These are phyloP conservation scores for Helobdella robusta DNA, from an alignment of 2,888 invertebrate species.

Conservation along the genomic window DNA sequence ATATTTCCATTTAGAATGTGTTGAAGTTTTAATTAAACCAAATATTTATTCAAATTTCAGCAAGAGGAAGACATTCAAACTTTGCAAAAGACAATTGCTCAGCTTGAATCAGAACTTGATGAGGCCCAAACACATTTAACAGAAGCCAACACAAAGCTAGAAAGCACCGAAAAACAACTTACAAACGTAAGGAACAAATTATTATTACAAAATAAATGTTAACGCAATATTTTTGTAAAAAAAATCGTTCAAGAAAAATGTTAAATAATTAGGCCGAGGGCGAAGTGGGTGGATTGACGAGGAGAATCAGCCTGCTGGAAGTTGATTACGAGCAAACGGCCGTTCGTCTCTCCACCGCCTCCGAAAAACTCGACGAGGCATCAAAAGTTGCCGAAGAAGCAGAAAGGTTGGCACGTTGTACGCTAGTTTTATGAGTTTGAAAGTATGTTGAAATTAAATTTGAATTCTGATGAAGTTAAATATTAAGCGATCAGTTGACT, in stretches of 20 bases:
- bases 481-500: too few species aligned
- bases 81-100: constrained; percentile 98
- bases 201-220: too few species aligned
- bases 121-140: constrained; percentile 91
- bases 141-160: constrained; percentile 89
- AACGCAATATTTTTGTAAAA: too few species aligned
- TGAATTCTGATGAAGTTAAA: too few species aligned
- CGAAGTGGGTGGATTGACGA: constrained; percentile 94
- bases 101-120: constrained; percentile 96
- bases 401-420: constrained; percentile 69
- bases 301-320: constrained; percentile 96
- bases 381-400: constrained; percentile 99
- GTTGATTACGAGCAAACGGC: constrained; percentile 99
- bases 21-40: not conserved
- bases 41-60: constrained; percentile 15
- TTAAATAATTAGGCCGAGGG: constrained; percentile 67
- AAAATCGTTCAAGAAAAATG: not conserved
- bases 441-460: too few species aligned
- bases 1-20: not conserved
- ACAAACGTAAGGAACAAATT: constrained; percentile 77
- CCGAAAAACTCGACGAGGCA: constrained; percentile 96
- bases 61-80: constrained; percentile 89
- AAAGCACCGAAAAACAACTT: constrained; percentile 85
- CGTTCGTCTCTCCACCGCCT: constrained; percentile 93
- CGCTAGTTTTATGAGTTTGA: too few species aligned